phyloP scores from a whole-genome alignment of 2,113 vertebrate species.

The Zapornia atra region DNA sequence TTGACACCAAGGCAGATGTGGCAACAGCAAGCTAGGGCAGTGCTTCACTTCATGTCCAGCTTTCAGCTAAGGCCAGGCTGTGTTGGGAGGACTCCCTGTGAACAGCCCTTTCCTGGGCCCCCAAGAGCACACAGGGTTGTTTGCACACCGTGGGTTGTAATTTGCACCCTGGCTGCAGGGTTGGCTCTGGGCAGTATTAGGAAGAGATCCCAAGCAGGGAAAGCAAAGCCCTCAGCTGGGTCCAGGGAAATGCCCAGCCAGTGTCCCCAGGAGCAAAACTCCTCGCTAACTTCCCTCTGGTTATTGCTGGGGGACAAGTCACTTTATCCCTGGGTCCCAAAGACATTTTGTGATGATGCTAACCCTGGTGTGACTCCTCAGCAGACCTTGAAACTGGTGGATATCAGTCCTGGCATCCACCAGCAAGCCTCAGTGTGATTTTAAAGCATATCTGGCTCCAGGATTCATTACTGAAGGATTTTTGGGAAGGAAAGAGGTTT shows the following conservation, averaged over 20 bases:
- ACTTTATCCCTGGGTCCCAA: background rate
- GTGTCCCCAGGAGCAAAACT: background rate
- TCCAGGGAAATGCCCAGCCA: background rate
- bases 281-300: background rate
- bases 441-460: background rate
- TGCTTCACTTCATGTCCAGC: background rate
- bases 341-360: background rate
- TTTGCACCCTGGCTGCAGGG: background rate
- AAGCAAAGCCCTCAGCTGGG: background rate
- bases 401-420: background rate
- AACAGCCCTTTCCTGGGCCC: background rate
- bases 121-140: background rate
- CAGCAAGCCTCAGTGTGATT: background rate
- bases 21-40: background rate
- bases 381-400: background rate
- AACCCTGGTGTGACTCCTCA: background rate
- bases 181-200: background rate
- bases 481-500: background rate
- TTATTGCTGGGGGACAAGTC: background rate
- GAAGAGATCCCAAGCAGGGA: background rate
- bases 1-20: background rate
- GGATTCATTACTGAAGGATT: background rate
- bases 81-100: background rate
- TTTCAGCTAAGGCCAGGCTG: rapidly evolving
- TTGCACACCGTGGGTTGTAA: background rate